Conservation (phyloP, 2,797 vertebrate genomes). For the Jordanella pulchra region DNA sequence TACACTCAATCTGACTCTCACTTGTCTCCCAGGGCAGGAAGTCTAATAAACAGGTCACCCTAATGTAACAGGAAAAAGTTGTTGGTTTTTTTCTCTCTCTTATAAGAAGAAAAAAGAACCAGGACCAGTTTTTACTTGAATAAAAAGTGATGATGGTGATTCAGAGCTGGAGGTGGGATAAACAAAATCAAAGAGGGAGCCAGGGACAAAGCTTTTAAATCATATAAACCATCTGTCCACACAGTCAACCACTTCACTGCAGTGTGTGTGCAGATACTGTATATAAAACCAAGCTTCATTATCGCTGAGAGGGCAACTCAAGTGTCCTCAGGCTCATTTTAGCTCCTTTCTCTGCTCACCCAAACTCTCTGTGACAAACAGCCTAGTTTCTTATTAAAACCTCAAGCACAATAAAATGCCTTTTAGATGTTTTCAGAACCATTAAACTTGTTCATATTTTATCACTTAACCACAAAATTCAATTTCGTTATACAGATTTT, state of each 20-base stretch:
- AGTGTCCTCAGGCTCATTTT: conserved; percentile 15
- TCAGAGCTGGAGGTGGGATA: conserved; percentile 63
- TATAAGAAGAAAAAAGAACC: conserved; percentile 15
- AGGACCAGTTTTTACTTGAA: conserved; percentile 41
- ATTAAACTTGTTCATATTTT: not conserved
- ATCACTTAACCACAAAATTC: not conserved
- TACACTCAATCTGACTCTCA: conserved; percentile 23
- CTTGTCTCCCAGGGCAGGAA: conserved; percentile 42
- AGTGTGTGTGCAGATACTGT: conserved; percentile 16
- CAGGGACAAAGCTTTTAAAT: conserved; percentile 43
- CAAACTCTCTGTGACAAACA: conserved; percentile 20
- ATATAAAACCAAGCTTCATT: conserved; percentile 5
- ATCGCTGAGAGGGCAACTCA: conserved; percentile 23
- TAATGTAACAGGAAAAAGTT: conserved; percentile 24
- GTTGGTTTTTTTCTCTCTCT: no score
- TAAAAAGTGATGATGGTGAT: conserved; percentile 51
- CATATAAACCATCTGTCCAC: conserved; percentile 51
- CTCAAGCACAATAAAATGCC: not conserved
- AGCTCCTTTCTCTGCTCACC: conserved; percentile 16
- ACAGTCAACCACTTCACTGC: conserved; percentile 36
- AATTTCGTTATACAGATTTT: not conserved
- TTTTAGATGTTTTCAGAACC: not conserved
- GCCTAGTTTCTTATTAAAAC: conserved; percentile 4
- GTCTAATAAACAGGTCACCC: conserved; percentile 42
- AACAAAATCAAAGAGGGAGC: conserved; percentile 46